phyloP scores from a whole-genome alignment of 2,113 vertebrate genomes.

The Archocentrus centrarchus region DNA sequence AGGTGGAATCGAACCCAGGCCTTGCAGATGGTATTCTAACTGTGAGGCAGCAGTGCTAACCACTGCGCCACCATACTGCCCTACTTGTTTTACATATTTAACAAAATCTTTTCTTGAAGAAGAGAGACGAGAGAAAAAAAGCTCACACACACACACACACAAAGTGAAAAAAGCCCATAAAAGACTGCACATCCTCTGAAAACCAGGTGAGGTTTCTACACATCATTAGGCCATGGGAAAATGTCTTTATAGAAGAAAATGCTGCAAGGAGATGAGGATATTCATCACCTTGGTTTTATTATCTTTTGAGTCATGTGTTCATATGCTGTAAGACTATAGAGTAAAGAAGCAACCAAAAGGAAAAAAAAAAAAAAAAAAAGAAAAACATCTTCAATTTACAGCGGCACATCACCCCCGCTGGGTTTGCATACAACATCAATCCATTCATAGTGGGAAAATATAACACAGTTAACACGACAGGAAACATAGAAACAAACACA shows the following conservation, averaged over 20 bases:
- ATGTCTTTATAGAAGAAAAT: conserved; percentile 41
- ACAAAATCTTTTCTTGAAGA: background rate
- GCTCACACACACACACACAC: background rate
- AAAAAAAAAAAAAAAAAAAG: conserved; percentile 16
- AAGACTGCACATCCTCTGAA: conserved; percentile 25
- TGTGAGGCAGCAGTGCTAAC: too few relatives aligned
- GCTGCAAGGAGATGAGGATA: conserved; percentile 26
- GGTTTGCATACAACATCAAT: conserved; percentile 68
- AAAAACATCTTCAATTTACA: conserved; percentile 59
- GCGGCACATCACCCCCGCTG: conserved; percentile 55
- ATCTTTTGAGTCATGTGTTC: conserved; percentile 40
- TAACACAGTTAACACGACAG: conserved; percentile 50
- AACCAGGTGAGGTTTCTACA: conserved; percentile 46
- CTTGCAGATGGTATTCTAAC: too few relatives aligned
- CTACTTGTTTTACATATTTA: background rate
- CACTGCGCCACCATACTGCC: too few relatives aligned
- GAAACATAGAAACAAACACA: conserved; percentile 65
- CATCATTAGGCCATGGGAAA: conserved; percentile 45
- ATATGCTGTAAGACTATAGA: conserved; percentile 20
- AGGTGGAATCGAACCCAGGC: too few relatives aligned
- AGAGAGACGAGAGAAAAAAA: background rate
- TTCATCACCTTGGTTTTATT: conserved; percentile 57
- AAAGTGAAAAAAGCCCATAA: background rate
- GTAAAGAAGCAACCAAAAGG: conserved; percentile 27
- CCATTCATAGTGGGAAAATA: conserved; percentile 62